These are phyloP conservation scores for Drosophila putrida DNA, from an alignment of 2,888 invertebrate genomes.

Conservation along the genomic window DNA sequence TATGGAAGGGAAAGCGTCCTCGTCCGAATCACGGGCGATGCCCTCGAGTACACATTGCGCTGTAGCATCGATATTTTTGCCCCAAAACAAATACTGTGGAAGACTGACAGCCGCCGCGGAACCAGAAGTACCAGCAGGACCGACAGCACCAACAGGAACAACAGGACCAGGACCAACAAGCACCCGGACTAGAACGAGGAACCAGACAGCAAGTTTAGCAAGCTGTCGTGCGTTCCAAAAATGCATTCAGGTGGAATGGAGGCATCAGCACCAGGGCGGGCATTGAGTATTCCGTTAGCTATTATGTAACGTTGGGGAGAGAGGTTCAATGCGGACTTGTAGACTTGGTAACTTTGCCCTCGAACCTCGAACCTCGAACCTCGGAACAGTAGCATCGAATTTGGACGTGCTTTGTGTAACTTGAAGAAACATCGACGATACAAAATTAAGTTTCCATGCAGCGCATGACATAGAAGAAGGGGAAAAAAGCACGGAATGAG, in stretches of 20 bases:
- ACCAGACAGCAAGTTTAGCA: slow-evolving; percentile 49
- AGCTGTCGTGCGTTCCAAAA: slow-evolving; percentile 63
- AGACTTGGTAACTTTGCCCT: slow-evolving; percentile 23
- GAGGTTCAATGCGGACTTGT: slow-evolving; percentile 3
- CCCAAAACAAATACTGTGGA: slow-evolving; percentile 33
- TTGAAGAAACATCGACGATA: slow-evolving; percentile 52
- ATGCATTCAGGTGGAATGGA: slow-evolving; percentile 63
- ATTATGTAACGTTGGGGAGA: slow-evolving; percentile 2
- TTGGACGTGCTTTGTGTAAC: slow-evolving; percentile 61
- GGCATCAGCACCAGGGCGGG: slow-evolving; percentile 33
- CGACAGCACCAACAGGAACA: neutral
- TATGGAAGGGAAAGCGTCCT: slow-evolving; percentile 1
- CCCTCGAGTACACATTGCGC: slow-evolving; percentile 25
- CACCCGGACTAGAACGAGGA: neutral
- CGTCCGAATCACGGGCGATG: slow-evolving; percentile 8
- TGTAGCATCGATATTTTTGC: slow-evolving; percentile 33
- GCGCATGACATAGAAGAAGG: slow-evolving; percentile 9
- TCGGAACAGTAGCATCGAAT: slow-evolving; percentile 34
- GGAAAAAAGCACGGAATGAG: neutral
- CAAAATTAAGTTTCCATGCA: slow-evolving; percentile 64
- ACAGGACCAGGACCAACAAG: neutral
- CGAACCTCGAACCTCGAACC: slow-evolving; percentile 12
- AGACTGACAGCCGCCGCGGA: slow-evolving; percentile 6
- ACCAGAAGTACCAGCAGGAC: neutral
- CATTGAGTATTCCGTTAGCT: slow-evolving; percentile 38